A percentile compares a stretch with the other conserved stretches of the same genome.
Conservation (phyloP, 2,113 vertebrate genomes). For the Psammodynastes pulverulentus region DNA sequence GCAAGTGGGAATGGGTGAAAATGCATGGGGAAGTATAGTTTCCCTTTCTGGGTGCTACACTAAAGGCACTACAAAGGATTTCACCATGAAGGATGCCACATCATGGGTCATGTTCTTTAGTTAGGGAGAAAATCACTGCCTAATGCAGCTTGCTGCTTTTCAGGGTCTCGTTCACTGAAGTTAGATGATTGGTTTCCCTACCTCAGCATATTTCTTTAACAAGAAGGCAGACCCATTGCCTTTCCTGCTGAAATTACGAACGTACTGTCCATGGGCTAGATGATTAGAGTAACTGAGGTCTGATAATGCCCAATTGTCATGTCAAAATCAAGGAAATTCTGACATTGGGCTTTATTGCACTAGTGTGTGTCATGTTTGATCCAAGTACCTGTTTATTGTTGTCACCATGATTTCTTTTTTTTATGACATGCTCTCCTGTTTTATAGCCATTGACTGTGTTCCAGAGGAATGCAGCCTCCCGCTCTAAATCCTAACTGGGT, state of each 20-base stretch:
- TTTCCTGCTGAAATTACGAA: conserved; percentile 53
- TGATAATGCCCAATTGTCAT: background rate
- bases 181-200: conserved; percentile 64
- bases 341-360: conserved; percentile 62
- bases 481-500: conserved; percentile 2
- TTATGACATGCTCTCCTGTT: conserved; percentile 45
- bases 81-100: conserved; percentile 51
- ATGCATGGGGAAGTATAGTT: conserved; percentile 10
- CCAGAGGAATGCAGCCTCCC: conserved; percentile 40
- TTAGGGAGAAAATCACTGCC: conserved; percentile 43
- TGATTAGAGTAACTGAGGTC: conserved; percentile 11
- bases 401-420: conserved; percentile 46
- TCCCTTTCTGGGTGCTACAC: conserved; percentile 40
- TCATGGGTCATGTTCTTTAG: conserved; percentile 33
- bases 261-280: conserved; percentile 3
- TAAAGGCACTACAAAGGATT: background rate
- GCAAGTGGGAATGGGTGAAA: conserved; percentile 39
- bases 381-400: conserved; percentile 41
- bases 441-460: conserved; percentile 62
- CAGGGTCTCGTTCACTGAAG: conserved; percentile 24
- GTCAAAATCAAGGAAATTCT: conserved; percentile 46
- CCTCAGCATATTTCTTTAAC: conserved; percentile 64
- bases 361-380: conserved; percentile 42
- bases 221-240: conserved; percentile 51
- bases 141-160: background rate